phyloP scores from a whole-genome alignment of 2,113 vertebrate species.

The Odontophorus gujanensis region DNA sequence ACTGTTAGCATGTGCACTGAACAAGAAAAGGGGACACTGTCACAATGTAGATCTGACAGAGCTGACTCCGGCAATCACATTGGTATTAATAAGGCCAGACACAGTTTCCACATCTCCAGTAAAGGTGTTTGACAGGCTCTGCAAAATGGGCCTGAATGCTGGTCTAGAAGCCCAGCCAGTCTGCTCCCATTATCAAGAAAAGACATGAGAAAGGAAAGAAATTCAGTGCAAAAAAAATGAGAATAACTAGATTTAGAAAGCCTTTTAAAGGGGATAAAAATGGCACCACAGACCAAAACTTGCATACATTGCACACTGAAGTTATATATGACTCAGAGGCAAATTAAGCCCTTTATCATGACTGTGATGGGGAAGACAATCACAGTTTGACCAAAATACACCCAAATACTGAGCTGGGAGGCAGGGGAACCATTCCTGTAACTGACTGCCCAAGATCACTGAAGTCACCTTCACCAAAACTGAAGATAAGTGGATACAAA shows the following conservation, averaged over 20 bases:
- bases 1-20: background rate
- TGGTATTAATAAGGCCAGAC: constrained; percentile 19
- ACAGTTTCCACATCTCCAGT: background rate
- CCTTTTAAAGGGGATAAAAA: background rate
- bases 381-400: background rate
- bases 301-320: background rate
- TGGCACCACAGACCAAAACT: background rate
- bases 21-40: background rate
- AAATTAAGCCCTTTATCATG: background rate
- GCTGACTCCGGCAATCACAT: background rate
- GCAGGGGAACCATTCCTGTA: fast-evolving
- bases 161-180: constrained; percentile 29
- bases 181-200: background rate
- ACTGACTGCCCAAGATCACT: background rate
- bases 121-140: constrained; percentile 35
- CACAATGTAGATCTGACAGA: background rate
- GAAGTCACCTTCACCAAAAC: background rate
- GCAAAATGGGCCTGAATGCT: background rate
- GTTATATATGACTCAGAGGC: background rate
- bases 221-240: background rate
- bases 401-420: background rate
- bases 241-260: background rate
- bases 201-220: background rate
- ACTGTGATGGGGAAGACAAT: background rate
- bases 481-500: background rate